These are phyloP conservation scores for Sapayoa aenigma DNA, from an alignment of 2,113 vertebrate species.

Conservation along the genomic window DNA sequence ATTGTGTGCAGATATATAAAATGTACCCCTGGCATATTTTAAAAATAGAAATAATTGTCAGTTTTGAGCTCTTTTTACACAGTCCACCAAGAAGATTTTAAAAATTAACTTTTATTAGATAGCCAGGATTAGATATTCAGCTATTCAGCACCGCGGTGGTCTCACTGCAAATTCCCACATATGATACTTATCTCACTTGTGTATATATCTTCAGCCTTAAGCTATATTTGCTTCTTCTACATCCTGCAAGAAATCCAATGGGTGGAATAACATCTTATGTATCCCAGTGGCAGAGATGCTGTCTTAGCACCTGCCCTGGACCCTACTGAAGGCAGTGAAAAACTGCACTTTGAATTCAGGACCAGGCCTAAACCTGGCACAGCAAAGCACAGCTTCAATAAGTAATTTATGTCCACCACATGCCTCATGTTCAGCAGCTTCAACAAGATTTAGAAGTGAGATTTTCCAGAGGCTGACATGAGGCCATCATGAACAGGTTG, in stretches of 20 bases:
- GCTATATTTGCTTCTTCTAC: not conserved
- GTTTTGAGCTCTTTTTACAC: not conserved
- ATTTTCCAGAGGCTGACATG: not conserved
- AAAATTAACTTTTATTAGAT: constrained; percentile 3
- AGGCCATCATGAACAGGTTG: not conserved
- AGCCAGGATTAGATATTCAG: constrained; percentile 1
- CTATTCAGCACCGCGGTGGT: not conserved
- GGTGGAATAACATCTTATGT: not conserved
- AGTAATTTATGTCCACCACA: not conserved
- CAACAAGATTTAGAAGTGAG: not conserved
- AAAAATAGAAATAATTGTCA: not conserved
- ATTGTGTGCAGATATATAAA: not conserved
- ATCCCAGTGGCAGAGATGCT: not conserved
- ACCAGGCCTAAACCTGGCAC: not conserved
- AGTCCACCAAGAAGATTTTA: not conserved
- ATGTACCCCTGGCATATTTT: not conserved
- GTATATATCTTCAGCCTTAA: not conserved
- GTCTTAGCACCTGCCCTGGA: not conserved
- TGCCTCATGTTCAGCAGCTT: not conserved
- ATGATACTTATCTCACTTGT: not conserved
- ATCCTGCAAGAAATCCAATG: not conserved
- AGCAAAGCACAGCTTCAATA: not conserved
- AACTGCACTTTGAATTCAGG: not conserved
- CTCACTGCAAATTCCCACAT: not conserved
- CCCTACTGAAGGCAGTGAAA: not conserved